phyloP scores from a whole-genome alignment of 2,113 vertebrate genomes.

The Rhipidura dahli region DNA sequence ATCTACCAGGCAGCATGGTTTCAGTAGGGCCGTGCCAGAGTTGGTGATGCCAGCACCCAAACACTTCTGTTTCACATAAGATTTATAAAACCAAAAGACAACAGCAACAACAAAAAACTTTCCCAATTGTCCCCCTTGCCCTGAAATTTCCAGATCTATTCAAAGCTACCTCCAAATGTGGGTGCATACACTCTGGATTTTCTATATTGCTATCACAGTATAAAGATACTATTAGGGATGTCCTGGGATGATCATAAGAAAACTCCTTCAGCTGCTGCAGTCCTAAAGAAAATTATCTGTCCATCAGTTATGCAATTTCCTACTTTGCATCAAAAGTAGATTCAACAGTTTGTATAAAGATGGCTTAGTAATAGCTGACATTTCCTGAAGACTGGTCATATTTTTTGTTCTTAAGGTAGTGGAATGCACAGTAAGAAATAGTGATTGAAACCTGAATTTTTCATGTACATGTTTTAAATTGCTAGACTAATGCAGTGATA shows the following conservation, averaged over 20 bases:
- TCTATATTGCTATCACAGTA: not conserved
- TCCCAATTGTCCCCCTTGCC: fast-evolving
- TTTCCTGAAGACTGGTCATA: not conserved
- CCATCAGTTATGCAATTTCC: not conserved
- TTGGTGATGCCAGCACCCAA: not conserved
- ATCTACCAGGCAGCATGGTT: not conserved
- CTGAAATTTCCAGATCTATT: not conserved
- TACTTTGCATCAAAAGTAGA: not conserved
- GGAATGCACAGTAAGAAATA: not conserved
- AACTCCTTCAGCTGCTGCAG: not conserved
- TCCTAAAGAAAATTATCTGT: not conserved
- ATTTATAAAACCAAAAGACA: not conserved
- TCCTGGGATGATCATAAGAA: not conserved
- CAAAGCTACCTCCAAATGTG: not conserved
- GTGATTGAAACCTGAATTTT: not conserved
- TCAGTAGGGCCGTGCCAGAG: not conserved
- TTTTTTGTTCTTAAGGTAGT: not conserved
- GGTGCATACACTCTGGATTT: not conserved
- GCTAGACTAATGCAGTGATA: not conserved
- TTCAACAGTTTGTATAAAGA: not conserved
- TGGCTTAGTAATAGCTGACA: not conserved
- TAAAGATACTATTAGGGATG: not conserved
- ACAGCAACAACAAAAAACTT: not conserved
- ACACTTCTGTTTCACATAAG: not conserved
- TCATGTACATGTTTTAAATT: not conserved